A percentile compares a stretch with the other conserved stretches of the same genome.
Evolutionary conservation across 2,888 invertebrate genomes (phyloP).

Genomic region (Thecophora atra): DNA sequence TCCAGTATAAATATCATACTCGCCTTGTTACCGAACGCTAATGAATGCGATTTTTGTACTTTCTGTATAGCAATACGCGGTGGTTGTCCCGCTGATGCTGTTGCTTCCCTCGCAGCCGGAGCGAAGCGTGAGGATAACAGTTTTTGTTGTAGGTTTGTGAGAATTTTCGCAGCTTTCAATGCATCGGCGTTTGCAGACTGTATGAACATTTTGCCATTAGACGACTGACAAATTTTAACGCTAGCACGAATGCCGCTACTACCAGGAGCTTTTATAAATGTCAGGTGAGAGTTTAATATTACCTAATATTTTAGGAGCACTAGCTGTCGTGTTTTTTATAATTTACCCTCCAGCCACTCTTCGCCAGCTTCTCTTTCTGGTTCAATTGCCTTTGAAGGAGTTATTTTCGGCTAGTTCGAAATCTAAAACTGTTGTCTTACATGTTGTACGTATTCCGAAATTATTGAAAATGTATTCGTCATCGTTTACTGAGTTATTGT

Average conservation of each 20-base stretch:
- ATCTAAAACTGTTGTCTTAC: too few relatives aligned
- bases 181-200: constrained; percentile 55
- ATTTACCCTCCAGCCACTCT: too few relatives aligned
- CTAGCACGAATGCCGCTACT: constrained; percentile 57
- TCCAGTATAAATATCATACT: constrained; percentile 61
- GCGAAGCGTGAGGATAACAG: constrained; percentile 42
- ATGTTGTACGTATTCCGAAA: too few relatives aligned
- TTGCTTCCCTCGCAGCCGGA: constrained; percentile 42
- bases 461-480: too few relatives aligned
- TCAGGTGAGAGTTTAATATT: constrained; percentile 57
- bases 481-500: too few relatives aligned
- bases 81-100: too few relatives aligned
- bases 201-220: constrained; percentile 63
- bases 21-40: constrained; percentile 40
- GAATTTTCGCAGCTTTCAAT: constrained; percentile 45
- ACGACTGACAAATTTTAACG: constrained; percentile 62
- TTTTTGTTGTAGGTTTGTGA: constrained; percentile 46
- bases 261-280: constrained; percentile 55
- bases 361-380: too few relatives aligned
- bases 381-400: too few relatives aligned
- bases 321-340: constrained; percentile 36
- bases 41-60: constrained; percentile 50
- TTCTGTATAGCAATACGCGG: constrained; percentile 63
- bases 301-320: constrained; percentile 54
- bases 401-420: too few relatives aligned